A percentile compares a stretch with the other conserved stretches of the same genome.
These are phyloP conservation scores for Piezodorus guildinii DNA, from an alignment of 1,140 invertebrate species.

Conservation along the genomic window DNA sequence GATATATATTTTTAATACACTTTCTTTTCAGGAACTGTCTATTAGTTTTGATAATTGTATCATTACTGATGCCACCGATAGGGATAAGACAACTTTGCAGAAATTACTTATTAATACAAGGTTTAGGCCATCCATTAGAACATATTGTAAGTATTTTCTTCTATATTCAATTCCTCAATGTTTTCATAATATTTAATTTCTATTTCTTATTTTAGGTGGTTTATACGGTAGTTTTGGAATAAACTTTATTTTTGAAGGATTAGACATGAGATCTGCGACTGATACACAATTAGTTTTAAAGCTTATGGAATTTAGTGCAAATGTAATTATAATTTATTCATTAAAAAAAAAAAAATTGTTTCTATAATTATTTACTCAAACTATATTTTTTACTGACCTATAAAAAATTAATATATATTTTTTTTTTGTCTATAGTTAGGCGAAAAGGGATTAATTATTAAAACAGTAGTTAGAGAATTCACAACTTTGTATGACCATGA, in stretches of 20 bases:
- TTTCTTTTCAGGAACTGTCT: conserved; percentile 23
- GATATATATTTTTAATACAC: not conserved
- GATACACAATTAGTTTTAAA: conserved; percentile 22
- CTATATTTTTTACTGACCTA: too few species aligned
- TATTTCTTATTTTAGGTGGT: conserved; percentile 20
- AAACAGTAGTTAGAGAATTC: not conserved
- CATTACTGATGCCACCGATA: conserved; percentile 19
- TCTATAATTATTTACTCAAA: not conserved
- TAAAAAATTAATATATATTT: not conserved
- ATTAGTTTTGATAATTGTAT: conserved; percentile 22
- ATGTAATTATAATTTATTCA: conserved; percentile 4
- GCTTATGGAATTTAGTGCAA: conserved; percentile 15
- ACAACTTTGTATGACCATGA: conserved; percentile 16
- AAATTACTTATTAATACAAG: conserved; percentile 25
- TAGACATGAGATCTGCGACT: conserved; percentile 19
- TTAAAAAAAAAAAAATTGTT: too few species aligned
- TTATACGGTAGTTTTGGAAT: conserved; percentile 14
- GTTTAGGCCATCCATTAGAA: conserved; percentile 11
- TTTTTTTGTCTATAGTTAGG: not conserved
- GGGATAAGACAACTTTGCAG: conserved; percentile 37
- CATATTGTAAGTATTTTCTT: conserved; percentile 13
- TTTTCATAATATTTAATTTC: not conserved
- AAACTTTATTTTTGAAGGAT: conserved; percentile 11
- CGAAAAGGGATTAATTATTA: not conserved
- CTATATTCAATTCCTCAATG: not conserved